Percentiles rank a stretch among this genome's conserved stretches.
Conservation (phyloP, 2,113 vertebrate genomes). For the Columba livia region DNA sequence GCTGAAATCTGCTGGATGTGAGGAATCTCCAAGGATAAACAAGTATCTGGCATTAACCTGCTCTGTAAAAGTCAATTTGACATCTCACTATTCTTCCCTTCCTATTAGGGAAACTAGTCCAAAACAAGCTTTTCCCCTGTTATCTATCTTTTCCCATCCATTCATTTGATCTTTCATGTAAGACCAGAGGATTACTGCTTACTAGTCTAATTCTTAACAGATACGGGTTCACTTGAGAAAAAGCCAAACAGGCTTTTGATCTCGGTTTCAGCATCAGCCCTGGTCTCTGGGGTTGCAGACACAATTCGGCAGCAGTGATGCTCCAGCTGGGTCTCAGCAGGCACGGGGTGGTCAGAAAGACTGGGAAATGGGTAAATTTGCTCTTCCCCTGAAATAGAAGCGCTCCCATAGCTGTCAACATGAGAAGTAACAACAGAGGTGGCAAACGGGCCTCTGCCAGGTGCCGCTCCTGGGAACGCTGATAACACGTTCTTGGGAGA, state of each 20-base stretch:
- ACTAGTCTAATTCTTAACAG: neutral
- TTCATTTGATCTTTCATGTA: neutral
- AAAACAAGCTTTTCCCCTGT: constrained; percentile 5
- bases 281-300: neutral
- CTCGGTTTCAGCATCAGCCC: neutral
- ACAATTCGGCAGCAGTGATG: neutral
- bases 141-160: neutral
- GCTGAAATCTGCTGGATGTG: constrained; percentile 43
- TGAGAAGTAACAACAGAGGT: neutral
- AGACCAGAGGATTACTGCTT: neutral
- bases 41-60: constrained; percentile 43
- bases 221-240: neutral
- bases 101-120: constrained; percentile 7
- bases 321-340: neutral
- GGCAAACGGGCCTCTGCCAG: neutral
- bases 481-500: constrained; percentile 13
- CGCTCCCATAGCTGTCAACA: neutral
- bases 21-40: constrained; percentile 58
- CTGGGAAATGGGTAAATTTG: neutral
- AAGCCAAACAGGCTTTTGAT: neutral
- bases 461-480: neutral
- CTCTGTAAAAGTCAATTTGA: constrained; percentile 50
- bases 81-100: constrained; percentile 14
- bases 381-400: neutral
- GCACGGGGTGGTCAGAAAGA: neutral